These are phyloP conservation scores for Chelon labrosus DNA, from an alignment of 2,797 vertebrate species.

Conservation along the genomic window DNA sequence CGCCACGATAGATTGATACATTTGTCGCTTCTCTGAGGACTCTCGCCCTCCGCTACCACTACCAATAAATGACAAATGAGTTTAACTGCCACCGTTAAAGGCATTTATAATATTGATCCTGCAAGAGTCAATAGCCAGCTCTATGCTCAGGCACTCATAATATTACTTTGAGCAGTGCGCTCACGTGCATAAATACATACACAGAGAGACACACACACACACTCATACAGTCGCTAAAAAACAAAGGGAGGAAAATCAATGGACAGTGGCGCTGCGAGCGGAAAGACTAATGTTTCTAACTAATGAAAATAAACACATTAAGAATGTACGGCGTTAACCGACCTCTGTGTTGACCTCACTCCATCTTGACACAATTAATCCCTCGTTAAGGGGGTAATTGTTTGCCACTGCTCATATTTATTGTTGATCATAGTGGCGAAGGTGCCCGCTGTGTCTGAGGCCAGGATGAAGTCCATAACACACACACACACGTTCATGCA, in stretches of 20 bases:
- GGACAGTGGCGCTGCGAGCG: constrained; percentile 87
- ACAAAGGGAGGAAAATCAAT: constrained; percentile 84
- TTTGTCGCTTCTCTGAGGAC: constrained; percentile 86
- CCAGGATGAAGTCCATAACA: constrained; percentile 43
- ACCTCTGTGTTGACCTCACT: constrained; percentile 82
- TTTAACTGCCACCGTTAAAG: constrained; percentile 87
- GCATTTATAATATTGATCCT: constrained; percentile 90
- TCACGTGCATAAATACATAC: constrained; percentile 62
- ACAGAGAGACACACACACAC: constrained; percentile 33
- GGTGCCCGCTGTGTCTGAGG: constrained; percentile 75
- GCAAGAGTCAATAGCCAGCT: constrained; percentile 90
- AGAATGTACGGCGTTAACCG: constrained; percentile 78
- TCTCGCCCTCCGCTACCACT: constrained; percentile 45
- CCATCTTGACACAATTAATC: constrained; percentile 88
- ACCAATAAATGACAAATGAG: constrained; percentile 92
- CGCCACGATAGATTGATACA: constrained; percentile 80
- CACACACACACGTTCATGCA: background rate
- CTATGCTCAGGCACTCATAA: constrained; percentile 92
- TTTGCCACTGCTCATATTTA: constrained; percentile 84
- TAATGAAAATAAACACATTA: constrained; percentile 92
- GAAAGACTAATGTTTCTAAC: constrained; percentile 91
- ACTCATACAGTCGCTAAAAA: constrained; percentile 35
- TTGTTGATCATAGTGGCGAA: constrained; percentile 80
- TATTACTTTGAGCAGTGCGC: constrained; percentile 89
- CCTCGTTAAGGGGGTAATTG: constrained; percentile 87